Evolutionary conservation across 2,888 invertebrate species (phyloP).

Genomic region (Hypsopygia costalis): DNA sequence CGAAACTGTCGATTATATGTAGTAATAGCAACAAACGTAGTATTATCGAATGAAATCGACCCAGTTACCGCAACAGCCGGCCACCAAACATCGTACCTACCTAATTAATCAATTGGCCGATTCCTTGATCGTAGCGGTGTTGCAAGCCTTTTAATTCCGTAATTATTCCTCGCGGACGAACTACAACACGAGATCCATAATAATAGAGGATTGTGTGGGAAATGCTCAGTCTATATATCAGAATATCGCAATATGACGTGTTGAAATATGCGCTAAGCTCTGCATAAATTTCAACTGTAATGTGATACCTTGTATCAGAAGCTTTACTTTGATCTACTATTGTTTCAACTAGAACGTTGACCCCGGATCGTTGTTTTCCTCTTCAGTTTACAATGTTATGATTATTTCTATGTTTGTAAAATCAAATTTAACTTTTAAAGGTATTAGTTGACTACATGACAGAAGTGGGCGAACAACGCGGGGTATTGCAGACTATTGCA

Average conservation of each 20-base stretch:
- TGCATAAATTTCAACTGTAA: slow-evolving; percentile 11
- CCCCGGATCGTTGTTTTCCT: slow-evolving; percentile 6
- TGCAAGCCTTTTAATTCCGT: slow-evolving; percentile 39
- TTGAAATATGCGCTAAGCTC: slow-evolving; percentile 37
- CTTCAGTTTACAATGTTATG: background rate
- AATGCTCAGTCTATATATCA: slow-evolving; percentile 38
- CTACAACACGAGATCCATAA: slow-evolving; percentile 43
- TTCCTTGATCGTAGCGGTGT: slow-evolving; percentile 47
- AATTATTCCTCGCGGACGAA: slow-evolving; percentile 37
- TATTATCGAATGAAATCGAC: slow-evolving; percentile 47
- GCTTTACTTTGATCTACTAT: slow-evolving; percentile 5
- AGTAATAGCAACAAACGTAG: slow-evolving; percentile 28
- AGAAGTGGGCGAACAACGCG: slow-evolving; percentile 38
- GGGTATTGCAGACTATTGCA: slow-evolving; percentile 32
- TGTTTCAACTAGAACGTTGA: slow-evolving; percentile 23
- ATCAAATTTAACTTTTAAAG: slow-evolving; percentile 31
- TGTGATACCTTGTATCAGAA: slow-evolving; percentile 9
- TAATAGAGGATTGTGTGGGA: slow-evolving; percentile 49
- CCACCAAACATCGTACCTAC: slow-evolving; percentile 27
- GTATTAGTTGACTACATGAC: slow-evolving; percentile 35
- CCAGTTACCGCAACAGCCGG: slow-evolving; percentile 38
- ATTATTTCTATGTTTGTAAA: slow-evolving; percentile 40
- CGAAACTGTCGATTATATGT: slow-evolving; percentile 11
- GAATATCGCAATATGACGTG: slow-evolving; percentile 43
- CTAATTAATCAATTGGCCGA: slow-evolving; percentile 54